Conservation (phyloP, 2,113 vertebrate genomes). For the Scomber scombrus region DNA sequence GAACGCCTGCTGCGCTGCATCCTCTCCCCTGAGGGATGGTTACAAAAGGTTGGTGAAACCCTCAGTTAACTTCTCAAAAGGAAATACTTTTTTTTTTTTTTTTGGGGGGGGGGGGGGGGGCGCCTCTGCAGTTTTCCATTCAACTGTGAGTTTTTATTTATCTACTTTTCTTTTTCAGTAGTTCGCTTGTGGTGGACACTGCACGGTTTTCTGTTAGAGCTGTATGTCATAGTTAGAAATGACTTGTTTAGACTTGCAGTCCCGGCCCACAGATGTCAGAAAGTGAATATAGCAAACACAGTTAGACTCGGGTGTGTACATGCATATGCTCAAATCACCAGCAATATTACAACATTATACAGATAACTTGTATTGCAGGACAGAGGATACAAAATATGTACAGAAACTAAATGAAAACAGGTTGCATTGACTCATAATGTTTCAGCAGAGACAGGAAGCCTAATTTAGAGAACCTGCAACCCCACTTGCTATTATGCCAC, state of each 20-base stretch:
- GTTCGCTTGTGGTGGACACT: not conserved
- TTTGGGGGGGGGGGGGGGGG: too few relatives aligned
- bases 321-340: not conserved
- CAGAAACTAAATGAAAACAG: not conserved
- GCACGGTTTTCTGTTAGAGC: slow-evolving; percentile 3
- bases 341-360: not conserved
- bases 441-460: not conserved
- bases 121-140: not conserved
- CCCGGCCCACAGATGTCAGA: not conserved
- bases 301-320: not conserved
- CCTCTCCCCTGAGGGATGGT: slow-evolving; percentile 27
- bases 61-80: slow-evolving; percentile 55
- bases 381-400: not conserved
- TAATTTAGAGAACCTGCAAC: not conserved
- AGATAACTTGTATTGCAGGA: not conserved
- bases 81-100: slow-evolving; percentile 4
- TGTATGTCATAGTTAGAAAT: slow-evolving; percentile 5
- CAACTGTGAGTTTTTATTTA: slow-evolving; percentile 16
- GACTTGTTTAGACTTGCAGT: not conserved
- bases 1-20: slow-evolving; percentile 27
- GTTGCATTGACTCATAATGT: not conserved
- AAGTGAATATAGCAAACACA: not conserved
- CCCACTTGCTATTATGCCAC: not conserved
- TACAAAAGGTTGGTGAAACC: slow-evolving; percentile 47
- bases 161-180: slow-evolving; percentile 6